phyloP scores from a whole-genome alignment of 2,888 invertebrate genomes.

The Harpagoxenus sublaevis region DNA sequence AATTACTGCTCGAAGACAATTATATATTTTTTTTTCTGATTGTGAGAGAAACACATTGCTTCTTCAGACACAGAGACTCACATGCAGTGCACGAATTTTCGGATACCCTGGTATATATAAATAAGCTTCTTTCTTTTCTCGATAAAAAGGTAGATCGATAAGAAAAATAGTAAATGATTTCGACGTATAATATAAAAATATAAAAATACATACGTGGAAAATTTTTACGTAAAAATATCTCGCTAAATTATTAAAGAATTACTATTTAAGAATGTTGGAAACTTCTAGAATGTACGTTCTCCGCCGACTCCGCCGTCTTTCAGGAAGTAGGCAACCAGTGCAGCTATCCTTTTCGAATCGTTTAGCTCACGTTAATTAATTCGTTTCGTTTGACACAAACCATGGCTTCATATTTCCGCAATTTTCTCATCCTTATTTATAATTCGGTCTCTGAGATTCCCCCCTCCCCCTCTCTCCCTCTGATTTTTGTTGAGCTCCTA shows the following conservation, averaged over 20 bases:
- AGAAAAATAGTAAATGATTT: neutral
- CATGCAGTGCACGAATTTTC: too few relatives aligned
- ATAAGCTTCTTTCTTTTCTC: too few relatives aligned
- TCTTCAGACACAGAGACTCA: too few relatives aligned
- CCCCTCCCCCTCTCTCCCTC: neutral
- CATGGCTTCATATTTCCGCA: neutral
- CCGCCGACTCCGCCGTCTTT: neutral
- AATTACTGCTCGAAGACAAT: too few relatives aligned
- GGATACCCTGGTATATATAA: too few relatives aligned
- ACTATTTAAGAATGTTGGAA: slow-evolving; percentile 39
- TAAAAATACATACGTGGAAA: neutral
- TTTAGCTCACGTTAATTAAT: neutral
- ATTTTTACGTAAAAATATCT: neutral
- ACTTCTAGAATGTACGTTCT: slow-evolving; percentile 49
- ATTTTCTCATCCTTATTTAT: neutral
- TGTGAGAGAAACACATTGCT: too few relatives aligned
- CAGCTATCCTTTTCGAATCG: slow-evolving; percentile 65
- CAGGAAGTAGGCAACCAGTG: slow-evolving; percentile 62
- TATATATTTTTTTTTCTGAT: too few relatives aligned
- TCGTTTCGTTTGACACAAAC: neutral
- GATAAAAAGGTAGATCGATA: neutral
- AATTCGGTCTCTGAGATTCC: too few relatives aligned
- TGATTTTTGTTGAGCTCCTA: neutral
- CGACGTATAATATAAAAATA: too few relatives aligned
- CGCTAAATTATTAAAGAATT: neutral